Conservation (phyloP, 2,113 vertebrate species). For the Cairina moschata region DNA sequence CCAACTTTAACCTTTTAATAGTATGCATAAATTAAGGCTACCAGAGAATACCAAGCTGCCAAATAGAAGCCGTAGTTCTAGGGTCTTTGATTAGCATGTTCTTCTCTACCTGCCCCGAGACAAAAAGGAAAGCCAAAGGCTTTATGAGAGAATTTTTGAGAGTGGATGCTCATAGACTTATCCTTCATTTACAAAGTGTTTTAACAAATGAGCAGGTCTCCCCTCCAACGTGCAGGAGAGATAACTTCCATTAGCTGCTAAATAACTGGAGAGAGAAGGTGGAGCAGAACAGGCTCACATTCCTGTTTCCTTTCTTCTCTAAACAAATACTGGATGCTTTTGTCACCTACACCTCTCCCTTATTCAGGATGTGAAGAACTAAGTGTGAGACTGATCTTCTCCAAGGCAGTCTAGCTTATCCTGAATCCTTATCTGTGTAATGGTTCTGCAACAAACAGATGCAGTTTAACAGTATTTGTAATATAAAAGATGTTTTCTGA, state of each 20-base stretch:
- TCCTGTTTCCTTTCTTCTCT: background rate
- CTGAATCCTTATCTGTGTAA: conserved; percentile 34
- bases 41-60: conserved; percentile 16
- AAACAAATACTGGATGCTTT: background rate
- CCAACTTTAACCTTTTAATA: conserved; percentile 59
- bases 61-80: conserved; percentile 42
- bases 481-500: background rate
- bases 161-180: background rate
- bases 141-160: background rate
- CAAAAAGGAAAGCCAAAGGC: conserved; percentile 12
- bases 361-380: background rate
- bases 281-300: background rate
- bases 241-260: background rate
- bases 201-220: background rate
- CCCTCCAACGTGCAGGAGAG: background rate
- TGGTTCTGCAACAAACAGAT: conserved; percentile 40
- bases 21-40: conserved; percentile 30
- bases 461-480: conserved; percentile 5
- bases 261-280: background rate
- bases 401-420: conserved; percentile 20
- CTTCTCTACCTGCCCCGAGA: conserved; percentile 1
- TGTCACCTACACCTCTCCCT: background rate
- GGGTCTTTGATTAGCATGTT: conserved; percentile 40
- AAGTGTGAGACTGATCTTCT: background rate
- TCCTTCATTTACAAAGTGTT: background rate